phyloP scores from a whole-genome alignment of 1,140 invertebrate genomes.

The Drosophila nebulosa region DNA sequence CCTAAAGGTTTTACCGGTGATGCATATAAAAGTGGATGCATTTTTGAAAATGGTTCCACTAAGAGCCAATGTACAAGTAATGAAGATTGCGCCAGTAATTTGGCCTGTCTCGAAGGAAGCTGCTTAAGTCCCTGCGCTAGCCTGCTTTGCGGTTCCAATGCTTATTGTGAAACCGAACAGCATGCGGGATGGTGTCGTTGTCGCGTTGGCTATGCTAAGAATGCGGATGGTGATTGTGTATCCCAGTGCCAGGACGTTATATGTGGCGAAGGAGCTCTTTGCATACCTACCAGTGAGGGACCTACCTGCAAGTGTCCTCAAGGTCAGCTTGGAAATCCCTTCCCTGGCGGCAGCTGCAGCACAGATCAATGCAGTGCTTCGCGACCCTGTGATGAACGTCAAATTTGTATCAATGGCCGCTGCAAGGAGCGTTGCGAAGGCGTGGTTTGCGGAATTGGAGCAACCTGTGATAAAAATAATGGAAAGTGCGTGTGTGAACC shows the following conservation, averaged over 20 bases:
- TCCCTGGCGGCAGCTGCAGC: conserved; percentile 91
- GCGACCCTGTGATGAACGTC: conserved; percentile 88
- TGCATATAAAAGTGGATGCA: conserved; percentile 91
- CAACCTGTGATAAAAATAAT: conserved; percentile 88
- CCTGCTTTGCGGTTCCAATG: conserved; percentile 90
- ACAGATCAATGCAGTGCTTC: conserved; percentile 90
- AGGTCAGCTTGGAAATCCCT: conserved; percentile 93
- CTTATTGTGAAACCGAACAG: conserved; percentile 92
- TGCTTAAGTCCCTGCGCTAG: conserved; percentile 91
- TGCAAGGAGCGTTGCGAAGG: conserved; percentile 93
- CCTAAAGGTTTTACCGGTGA: conserved; percentile 90
- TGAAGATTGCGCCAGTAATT: conserved; percentile 89
- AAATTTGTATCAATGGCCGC: conserved; percentile 90
- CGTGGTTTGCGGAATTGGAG: conserved; percentile 90
- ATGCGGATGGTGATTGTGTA: conserved; percentile 88
- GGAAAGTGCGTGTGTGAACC: conserved; percentile 93
- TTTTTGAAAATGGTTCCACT: conserved; percentile 77
- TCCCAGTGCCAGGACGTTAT: conserved; percentile 90
- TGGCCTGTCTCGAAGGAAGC: conserved; percentile 88
- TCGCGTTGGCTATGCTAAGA: conserved; percentile 89
- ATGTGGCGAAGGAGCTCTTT: conserved; percentile 91
- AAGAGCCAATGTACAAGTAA: conserved; percentile 86
- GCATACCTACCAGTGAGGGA: conserved; percentile 91
- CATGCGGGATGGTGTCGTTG: conserved; percentile 94
- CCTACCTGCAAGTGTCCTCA: conserved; percentile 93